phyloP scores from a whole-genome alignment of 53 echinoderm and acorn worm species.

The Apostichopus leukothele region DNA sequence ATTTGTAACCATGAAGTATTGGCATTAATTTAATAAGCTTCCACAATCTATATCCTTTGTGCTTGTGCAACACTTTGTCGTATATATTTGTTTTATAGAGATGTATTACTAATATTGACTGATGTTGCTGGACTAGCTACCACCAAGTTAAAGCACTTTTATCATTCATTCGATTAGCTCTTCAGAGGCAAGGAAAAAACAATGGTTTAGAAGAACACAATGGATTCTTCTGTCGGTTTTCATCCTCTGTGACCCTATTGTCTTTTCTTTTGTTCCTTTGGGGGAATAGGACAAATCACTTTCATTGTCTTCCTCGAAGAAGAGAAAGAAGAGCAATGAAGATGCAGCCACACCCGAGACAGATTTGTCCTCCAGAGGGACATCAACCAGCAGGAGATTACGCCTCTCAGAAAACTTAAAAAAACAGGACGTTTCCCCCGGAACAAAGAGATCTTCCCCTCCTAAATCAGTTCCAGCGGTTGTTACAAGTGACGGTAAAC shows the following conservation, averaged over 20 bases:
- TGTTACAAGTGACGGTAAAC: neutral
- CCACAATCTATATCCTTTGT: too few relatives aligned
- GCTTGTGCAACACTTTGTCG: too few relatives aligned
- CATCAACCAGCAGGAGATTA: constrained; percentile 7
- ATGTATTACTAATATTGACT: too few relatives aligned
- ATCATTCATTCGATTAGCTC: too few relatives aligned
- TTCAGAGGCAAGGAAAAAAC: too few relatives aligned
- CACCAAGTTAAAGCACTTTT: too few relatives aligned
- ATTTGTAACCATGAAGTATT: too few relatives aligned
- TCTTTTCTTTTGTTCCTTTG: neutral
- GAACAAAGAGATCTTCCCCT: neutral
- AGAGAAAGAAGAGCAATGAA: constrained; percentile 16
- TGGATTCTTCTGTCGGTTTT: too few relatives aligned
- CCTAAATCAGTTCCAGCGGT: neutral
- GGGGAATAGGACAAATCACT: neutral
- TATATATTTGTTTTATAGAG: too few relatives aligned
- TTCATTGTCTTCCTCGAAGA: constrained; percentile 9
- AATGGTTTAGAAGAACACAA: too few relatives aligned
- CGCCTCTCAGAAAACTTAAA: constrained; percentile 1
- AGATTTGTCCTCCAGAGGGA: neutral
- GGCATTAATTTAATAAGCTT: too few relatives aligned
- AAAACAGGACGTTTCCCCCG: neutral
- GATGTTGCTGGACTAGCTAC: too few relatives aligned
- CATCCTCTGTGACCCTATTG: neutral
- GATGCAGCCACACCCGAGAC: constrained; percentile 25